Evolutionary conservation across 2,888 invertebrate species (phyloP).

Genomic region (Sinentomon sp.): DNA sequence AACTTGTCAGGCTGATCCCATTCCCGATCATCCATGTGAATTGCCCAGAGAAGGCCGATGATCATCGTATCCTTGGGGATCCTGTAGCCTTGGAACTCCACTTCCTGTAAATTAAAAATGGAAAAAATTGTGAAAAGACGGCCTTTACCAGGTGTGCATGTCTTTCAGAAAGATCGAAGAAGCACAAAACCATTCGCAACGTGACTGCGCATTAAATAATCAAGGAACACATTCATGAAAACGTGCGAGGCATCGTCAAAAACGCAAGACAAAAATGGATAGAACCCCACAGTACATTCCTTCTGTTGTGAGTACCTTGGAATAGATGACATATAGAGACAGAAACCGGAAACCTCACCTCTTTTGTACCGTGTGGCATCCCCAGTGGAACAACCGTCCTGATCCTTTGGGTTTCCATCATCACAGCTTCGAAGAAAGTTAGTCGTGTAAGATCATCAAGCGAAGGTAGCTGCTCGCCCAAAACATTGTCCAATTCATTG

Average conservation of each 20-base stretch:
- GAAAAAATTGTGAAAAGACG: no score
- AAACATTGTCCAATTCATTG: slow-evolving; percentile 16
- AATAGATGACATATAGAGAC: no score
- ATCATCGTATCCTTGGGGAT: slow-evolving; percentile 42
- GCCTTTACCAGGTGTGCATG: no score
- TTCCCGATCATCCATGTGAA: slow-evolving; percentile 37
- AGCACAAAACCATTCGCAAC: no score
- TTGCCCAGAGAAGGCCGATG: slow-evolving; percentile 49
- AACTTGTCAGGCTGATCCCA: slow-evolving; percentile 39
- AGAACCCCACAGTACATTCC: no score
- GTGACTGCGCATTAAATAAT: no score
- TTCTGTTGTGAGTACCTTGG: no score
- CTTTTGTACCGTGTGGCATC: slow-evolving; percentile 46
- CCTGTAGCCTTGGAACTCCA: slow-evolving; percentile 29
- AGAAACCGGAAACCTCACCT: no score
- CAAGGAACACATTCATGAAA: no score
- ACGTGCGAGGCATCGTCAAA: no score
- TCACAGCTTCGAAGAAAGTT: slow-evolving; percentile 37
- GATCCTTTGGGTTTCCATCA: slow-evolving; percentile 49
- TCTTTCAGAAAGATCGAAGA: no score
- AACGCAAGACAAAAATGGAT: no score
- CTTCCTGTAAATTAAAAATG: slow-evolving; percentile 23
- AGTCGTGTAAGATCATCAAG: slow-evolving; percentile 28
- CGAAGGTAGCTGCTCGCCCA: slow-evolving; percentile 20
- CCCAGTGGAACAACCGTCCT: slow-evolving; percentile 54